Evolutionary conservation across 2,797 vertebrate genomes (phyloP).

Genomic region (Siniperca obscura): DNA sequence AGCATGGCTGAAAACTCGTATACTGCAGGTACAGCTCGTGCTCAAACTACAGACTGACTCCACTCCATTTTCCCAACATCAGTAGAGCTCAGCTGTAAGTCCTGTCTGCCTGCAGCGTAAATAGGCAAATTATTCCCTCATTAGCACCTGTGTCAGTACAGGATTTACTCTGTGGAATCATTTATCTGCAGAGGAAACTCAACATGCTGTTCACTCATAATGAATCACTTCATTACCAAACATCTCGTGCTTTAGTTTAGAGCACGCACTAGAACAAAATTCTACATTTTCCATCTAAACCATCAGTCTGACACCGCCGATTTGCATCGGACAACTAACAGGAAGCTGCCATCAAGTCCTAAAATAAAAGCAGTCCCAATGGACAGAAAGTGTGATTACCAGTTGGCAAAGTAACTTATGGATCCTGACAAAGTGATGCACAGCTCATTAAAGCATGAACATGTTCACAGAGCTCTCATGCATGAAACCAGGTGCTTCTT

Average conservation of each 20-base stretch:
- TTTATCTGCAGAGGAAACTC: constrained; percentile 15
- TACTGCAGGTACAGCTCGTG: not conserved
- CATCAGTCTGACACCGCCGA: not conserved
- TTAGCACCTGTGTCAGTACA: not conserved
- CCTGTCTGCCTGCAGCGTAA: not conserved
- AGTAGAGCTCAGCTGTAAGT: not conserved
- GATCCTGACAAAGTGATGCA: not conserved
- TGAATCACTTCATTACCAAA: not conserved
- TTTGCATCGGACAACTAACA: not conserved
- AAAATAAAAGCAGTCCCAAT: not conserved
- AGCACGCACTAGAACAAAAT: not conserved
- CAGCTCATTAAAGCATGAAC: not conserved
- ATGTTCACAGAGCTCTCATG: not conserved
- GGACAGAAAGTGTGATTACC: not conserved
- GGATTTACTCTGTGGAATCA: not conserved
- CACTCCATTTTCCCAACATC: too few relatives aligned
- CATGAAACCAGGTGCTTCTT: not conserved
- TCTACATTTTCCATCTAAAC: not conserved
- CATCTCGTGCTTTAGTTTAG: not conserved
- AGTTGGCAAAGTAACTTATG: rapidly evolving
- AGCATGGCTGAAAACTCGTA: not conserved
- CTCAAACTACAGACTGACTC: not conserved
- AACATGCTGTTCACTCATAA: constrained; percentile 3
- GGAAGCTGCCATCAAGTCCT: not conserved
- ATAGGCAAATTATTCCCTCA: not conserved